Conservation (phyloP, 2,113 vertebrate species). For the Tenebrosternarchus preto region DNA sequence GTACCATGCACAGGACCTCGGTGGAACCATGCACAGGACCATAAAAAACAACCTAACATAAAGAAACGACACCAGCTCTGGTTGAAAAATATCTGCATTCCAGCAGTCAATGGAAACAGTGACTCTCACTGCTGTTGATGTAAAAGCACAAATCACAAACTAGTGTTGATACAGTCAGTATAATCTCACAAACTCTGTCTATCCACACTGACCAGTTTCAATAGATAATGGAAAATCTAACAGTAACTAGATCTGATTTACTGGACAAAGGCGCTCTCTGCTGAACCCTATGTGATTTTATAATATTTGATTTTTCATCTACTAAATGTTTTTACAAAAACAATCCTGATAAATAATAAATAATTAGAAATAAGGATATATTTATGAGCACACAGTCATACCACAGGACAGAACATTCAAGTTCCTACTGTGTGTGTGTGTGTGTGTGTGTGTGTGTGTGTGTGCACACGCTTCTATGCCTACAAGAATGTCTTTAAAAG, state of each 20-base stretch:
- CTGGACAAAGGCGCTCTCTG: no score
- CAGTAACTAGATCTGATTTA: no score
- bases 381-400: not conserved
- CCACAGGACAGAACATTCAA: not conserved
- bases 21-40: slow-evolving; percentile 1
- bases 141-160: no score
- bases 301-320: not conserved
- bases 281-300: not conserved
- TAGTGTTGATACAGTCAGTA: no score
- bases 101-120: not conserved
- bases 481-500: slow-evolving; percentile 8
- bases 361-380: not conserved
- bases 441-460: slow-evolving; percentile 10
- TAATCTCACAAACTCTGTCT: no score
- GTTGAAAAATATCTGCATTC: not conserved
- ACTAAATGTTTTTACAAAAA: not conserved
- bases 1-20: not conserved
- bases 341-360: not conserved
- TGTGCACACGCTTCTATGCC: no score
- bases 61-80: slow-evolving; percentile 30
- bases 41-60: slow-evolving; percentile 8
- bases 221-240: no score
- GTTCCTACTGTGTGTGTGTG: slow-evolving; percentile 16
- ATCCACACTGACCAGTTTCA: not conserved
- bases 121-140: no score